Conservation (phyloP, 2,113 vertebrate species). For the Scophthalmus maximus region DNA sequence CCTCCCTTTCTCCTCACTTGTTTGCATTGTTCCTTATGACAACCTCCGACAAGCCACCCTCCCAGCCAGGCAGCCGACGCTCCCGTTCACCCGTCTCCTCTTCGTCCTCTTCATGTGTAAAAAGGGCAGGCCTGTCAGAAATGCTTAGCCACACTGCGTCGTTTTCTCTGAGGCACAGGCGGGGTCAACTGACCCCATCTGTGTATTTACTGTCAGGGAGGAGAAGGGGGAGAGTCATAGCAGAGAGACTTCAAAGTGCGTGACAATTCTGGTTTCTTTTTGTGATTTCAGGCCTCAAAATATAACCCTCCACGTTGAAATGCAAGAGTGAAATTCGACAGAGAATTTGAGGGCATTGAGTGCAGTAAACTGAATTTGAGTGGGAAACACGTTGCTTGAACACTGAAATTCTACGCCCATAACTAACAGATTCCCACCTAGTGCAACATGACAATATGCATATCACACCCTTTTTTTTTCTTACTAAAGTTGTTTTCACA, state of each 20-base stretch:
- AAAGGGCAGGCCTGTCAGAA: slow-evolving; percentile 79
- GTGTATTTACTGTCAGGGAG: slow-evolving; percentile 70
- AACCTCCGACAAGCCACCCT: not conserved
- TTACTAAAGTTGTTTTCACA: too few relatives aligned
- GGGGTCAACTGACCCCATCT: slow-evolving; percentile 68
- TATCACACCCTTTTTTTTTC: too few relatives aligned
- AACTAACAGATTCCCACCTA: not conserved
- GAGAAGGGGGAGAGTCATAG: slow-evolving; percentile 33
- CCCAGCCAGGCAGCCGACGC: slow-evolving; percentile 17
- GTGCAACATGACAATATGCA: not conserved
- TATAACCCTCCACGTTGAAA: not conserved
- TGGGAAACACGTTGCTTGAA: not conserved
- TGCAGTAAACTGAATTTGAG: not conserved
- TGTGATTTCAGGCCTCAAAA: slow-evolving; percentile 6
- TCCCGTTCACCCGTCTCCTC: slow-evolving; percentile 33
- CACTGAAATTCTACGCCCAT: not conserved
- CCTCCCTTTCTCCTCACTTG: slow-evolving; percentile 25
- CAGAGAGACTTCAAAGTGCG: slow-evolving; percentile 40
- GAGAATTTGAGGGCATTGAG: not conserved
- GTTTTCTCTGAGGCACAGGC: slow-evolving; percentile 66
- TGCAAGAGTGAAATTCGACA: not conserved
- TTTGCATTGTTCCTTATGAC: slow-evolving; percentile 48
- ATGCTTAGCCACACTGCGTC: slow-evolving; percentile 68
- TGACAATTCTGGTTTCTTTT: slow-evolving; percentile 27
- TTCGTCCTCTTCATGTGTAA: slow-evolving; percentile 64